A percentile compares a stretch with the other conserved stretches of the same genome.
These are phyloP conservation scores for Calephelis virginiensis DNA, from an alignment of 1,140 invertebrate genomes.

Conservation along the genomic window DNA sequence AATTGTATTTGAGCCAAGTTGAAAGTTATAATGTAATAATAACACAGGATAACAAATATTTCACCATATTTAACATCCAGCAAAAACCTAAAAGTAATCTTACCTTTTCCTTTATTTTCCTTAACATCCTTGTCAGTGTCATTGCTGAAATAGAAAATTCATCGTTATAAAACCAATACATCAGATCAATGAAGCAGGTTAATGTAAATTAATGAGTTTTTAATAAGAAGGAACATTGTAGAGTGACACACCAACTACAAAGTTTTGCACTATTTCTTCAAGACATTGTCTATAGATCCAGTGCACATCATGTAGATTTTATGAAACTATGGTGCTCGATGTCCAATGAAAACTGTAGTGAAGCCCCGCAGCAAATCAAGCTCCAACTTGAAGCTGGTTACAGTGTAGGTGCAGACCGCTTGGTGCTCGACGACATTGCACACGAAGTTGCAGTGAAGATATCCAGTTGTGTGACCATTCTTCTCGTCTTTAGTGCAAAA, in stretches of 20 bases:
- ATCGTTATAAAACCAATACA: conserved; percentile 4
- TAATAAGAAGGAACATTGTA: conserved; percentile 10
- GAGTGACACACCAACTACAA: conserved; percentile 65
- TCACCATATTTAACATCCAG: too few species aligned
- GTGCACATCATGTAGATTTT: not conserved
- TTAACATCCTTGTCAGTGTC: conserved; percentile 63
- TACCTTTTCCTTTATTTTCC: conserved; percentile 14
- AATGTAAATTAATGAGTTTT: conserved; percentile 3
- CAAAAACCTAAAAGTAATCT: not conserved
- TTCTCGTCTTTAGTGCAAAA: conserved; percentile 61
- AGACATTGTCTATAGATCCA: not conserved
- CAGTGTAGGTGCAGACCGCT: conserved; percentile 1
- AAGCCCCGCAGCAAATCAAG: not conserved
- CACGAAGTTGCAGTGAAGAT: not conserved
- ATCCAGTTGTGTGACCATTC: not conserved
- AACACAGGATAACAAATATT: too few species aligned
- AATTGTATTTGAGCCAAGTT: too few species aligned
- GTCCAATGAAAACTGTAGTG: not conserved
- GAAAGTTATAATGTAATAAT: too few species aligned
- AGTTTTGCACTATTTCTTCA: conserved; percentile 76
- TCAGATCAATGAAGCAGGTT: conserved; percentile 4
- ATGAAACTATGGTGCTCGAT: not conserved
- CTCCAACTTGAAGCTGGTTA: not conserved
- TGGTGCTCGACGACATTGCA: conserved; percentile 3
- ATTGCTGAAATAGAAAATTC: conserved; percentile 63